Percentiles rank a stretch among this genome's conserved stretches.
Evolutionary conservation across 2,888 invertebrate genomes (phyloP).

Genomic region (Abscondita cerata): DNA sequence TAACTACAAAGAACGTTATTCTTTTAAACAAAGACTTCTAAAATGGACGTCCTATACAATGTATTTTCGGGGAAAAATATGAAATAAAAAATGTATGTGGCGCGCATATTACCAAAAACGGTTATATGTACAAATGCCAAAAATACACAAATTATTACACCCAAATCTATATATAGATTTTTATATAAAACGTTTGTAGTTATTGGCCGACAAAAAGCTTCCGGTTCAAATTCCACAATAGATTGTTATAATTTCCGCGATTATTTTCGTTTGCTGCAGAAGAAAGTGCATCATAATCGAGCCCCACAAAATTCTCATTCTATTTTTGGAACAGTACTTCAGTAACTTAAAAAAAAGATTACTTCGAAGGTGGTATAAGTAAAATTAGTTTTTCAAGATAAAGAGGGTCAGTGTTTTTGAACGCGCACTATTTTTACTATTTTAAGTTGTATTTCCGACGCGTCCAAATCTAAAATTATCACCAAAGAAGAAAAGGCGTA

Average conservation of each 20-base stretch:
- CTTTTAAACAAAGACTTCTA: no score
- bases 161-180: constrained; percentile 6
- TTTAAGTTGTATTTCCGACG: constrained; percentile 2
- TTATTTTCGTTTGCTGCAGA: constrained; percentile 9
- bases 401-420: constrained; percentile 2
- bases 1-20: no score
- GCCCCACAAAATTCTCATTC: neutral
- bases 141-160: neutral
- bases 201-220: constrained; percentile 12
- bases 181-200: constrained; percentile 6
- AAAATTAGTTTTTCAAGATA: neutral
- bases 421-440: neutral
- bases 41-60: no score
- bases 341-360: neutral
- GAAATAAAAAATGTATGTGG: no score
- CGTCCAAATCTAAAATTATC: neutral
- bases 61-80: no score
- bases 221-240: constrained; percentile 16
- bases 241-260: constrained; percentile 10
- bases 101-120: no score
- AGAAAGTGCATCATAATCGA: neutral
- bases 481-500: neutral
- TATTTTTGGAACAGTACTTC: neutral
- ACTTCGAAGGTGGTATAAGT: neutral
- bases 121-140: no score